Evolutionary conservation across 1,140 invertebrate species (phyloP), one percentile per base, ranked within the genome.

Genomic region (Saccostrea echinata): DNA sequence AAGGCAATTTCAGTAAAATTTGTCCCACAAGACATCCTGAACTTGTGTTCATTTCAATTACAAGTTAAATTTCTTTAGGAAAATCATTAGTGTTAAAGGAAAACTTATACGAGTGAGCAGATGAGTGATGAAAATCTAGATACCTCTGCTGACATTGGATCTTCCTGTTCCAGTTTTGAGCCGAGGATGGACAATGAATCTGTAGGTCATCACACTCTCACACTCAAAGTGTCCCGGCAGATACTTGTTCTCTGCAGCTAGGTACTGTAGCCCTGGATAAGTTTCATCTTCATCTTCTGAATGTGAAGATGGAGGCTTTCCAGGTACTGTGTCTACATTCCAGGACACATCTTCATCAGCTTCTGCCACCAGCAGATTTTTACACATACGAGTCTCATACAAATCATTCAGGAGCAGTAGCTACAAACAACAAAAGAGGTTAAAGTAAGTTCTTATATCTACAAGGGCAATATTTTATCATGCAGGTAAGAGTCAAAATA

Each of bases 171-270:
- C 96, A 11, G 96, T 96, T 94, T 97, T 97, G 1, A 97, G 94
- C 35, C 97, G 94, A 3, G 97, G 97, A 94, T 97, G 97, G 3
- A 98, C 92, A 57, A 95, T 93, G 93, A 98, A 97, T 18, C 96
- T 95, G 21, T 96, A 96, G 91, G 97, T 96, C 97, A 97, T 97
- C 12, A 97, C 96, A 52, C 97, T 96, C 8, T 96, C 96, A 94
- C 97, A 98, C 30, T 96, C 95, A 93, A 97, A 98, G 92, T 96
- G 96, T 1, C 97, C 97, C 3, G 97, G 96, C 27, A 84, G 61
- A 43, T 84, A 83, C 27, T 87, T 94, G 90, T 96, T 96, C 89
- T 96, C 95, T 18, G 96, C 96, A 91, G 96, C 93, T 71, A 96
- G 91, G 92, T 95, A 95, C 88, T 93, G 93, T 27, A 90, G 89